Evolutionary conservation across 2,888 invertebrate genomes (phyloP), one percentile per base, ranked within the genome.

Genomic region (Lypha dubia): DNA sequence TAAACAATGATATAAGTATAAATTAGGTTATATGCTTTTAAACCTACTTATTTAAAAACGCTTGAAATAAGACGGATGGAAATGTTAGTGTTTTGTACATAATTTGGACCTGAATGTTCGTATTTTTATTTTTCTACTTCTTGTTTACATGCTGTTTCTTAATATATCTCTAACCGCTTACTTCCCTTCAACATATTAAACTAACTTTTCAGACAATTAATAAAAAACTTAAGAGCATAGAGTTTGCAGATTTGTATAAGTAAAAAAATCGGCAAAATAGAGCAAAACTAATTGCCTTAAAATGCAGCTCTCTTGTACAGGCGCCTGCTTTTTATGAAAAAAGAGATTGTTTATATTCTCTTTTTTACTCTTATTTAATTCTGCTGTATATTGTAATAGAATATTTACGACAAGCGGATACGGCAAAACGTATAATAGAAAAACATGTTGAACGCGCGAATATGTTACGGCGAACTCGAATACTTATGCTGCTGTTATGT

Each of bases 391-490:
- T 81, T 84, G 77, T 81, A 80, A 63, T 84, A 77, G 80, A 84
- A 49, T 80, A 53, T 62, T 70, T 17, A 11, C 20, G 15, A 41
- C 9, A 22, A 8, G 68, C 67, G 67, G 41, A 7, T 32, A 28
- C 35, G 28, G 28, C 56, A 20, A 38, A 17, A 44, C 35, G 60
- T 60, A 28, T 44, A 49, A 68, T 56, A 49, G 41, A 56, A 75
- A 60, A 63, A 71, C 44, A 73, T 80, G 73, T 68, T 80, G 74
- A 81, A 74, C 82, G 76, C 79, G 84, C 83, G 74, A 86, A 86
- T 73, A 70, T 63, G 8, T 49, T 63, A 35, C 63, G 73, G 77
- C 79, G 80, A 81, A 77, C 80, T 75, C 68, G 60, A 35, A 79
- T 62, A 79, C 68, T 77, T 79, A 73, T 80, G 65, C 76, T 79